Conservation (phyloP, 2,797 vertebrate species). For the Myotis daubentonii region DNA sequence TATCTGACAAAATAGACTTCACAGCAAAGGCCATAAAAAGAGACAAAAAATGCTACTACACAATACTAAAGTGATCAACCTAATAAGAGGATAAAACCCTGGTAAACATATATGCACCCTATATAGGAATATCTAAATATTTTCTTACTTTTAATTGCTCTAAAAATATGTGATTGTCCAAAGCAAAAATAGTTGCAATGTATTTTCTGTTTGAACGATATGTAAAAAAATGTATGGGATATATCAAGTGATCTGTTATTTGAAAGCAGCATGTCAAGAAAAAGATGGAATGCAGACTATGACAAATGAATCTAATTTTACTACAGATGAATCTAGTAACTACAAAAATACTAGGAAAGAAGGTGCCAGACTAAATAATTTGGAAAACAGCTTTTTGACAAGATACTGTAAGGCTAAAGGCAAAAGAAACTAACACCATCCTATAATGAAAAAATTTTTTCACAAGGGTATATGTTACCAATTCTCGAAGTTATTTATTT, state of each 20-base stretch:
- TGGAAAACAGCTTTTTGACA: not conserved
- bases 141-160: not conserved
- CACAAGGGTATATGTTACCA: not conserved
- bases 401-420: not conserved
- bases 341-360: not conserved
- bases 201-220: not conserved
- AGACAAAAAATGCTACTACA: too few relatives aligned
- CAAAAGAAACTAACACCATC: not conserved
- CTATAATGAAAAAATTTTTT: not conserved
- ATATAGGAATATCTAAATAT: too few relatives aligned
- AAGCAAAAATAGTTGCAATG: not conserved
- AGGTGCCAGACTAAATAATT: not conserved
- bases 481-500: not conserved
- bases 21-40: too few relatives aligned
- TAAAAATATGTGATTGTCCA: not conserved
- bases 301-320: constrained; percentile 15
- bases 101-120: too few relatives aligned
- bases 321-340: not conserved
- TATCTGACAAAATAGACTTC: too few relatives aligned
- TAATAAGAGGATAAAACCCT: too few relatives aligned
- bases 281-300: not conserved
- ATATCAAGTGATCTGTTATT: not conserved
- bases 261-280: not conserved
- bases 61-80: too few relatives aligned
- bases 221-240: not conserved